Evolutionary conservation across 2,113 vertebrate genomes (phyloP).

Genomic region (Dascyllus trimaculatus): DNA sequence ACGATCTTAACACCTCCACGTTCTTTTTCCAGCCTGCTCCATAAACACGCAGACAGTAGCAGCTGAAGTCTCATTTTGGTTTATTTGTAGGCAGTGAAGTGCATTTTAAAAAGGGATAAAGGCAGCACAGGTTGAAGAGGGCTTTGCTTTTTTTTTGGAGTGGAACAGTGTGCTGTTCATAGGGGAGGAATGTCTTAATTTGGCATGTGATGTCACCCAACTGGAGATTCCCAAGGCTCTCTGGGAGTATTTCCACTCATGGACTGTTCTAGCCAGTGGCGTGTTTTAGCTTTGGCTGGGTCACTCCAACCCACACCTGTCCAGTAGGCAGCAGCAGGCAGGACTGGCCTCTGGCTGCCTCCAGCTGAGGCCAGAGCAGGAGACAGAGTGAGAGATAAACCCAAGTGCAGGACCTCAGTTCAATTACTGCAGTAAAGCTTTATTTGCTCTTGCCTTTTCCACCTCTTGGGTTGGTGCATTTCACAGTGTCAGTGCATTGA

Average conservation of each 20-base stretch:
- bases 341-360: constrained; percentile 23
- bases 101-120: constrained; percentile 16
- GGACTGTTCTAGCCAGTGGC: neutral
- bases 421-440: constrained; percentile 48
- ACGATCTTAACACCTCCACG: neutral
- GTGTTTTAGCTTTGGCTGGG: constrained; percentile 17
- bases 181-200: constrained; percentile 14
- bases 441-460: constrained; percentile 42
- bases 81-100: constrained; percentile 12
- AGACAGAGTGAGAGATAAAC: constrained; percentile 21
- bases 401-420: constrained; percentile 46
- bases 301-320: constrained; percentile 29
- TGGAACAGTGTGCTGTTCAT: neutral
- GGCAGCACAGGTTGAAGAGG: neutral
- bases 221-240: constrained; percentile 17
- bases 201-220: neutral
- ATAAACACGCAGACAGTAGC: neutral
- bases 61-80: neutral
- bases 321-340: constrained; percentile 29
- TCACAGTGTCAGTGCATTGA: constrained; percentile 29
- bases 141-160: constrained; percentile 1
- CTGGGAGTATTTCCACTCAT: neutral
- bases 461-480: constrained; percentile 22
- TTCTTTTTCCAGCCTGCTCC: neutral
- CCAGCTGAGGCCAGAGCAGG: constrained; percentile 8